Base-by-base conservation (phyloP, 2,797 vertebrate species). In the Semotilus atromaculatus region DNA sequence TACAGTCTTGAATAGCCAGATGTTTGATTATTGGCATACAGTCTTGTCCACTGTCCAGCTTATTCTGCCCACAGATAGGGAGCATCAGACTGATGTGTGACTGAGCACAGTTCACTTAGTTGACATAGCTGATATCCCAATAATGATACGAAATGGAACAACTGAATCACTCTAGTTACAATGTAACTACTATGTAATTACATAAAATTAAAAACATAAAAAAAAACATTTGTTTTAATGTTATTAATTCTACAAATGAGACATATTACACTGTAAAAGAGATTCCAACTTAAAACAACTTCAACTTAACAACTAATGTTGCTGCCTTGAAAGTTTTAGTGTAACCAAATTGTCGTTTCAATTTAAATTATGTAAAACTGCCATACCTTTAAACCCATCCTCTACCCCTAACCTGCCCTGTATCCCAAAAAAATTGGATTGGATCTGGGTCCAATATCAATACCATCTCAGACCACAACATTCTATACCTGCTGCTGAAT, bases 401-500 rank as follows among this genome's bases (percentile, higher is more conserved):
- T 23, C 16, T 73, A 31, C 14, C 2, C n/a, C 18, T n/a, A 36
- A 55, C 51, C 1, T 72, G 40, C 45, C 29, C 7, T 34, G 71
- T 66, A 7, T 34, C 64, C 8, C 31, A 67, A 34, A 18, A 48
- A 51, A 18, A 18, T 19, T 19, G 18, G 5, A 53, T 53, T 72
- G 2, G 18, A 72, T 60, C 13, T 13, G 4, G 68, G 19, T 34
- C 26, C 19, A 43, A 81, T 23, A 72, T 31, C 21, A 26, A 60
- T 81, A 21, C 36, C 7, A 11, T 60, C 13, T 19, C 34, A 26
- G 23, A n/a, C 43, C 77, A 51, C 60, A 34, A 60, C 51, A 70
- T 70, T 60, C 66, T 45, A 43, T 70, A 55, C 48, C 64, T 78
- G 51, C 73, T 68, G 19, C 73, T 77, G 62, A 77, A 78, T 77